Conservation (phyloP, 2,797 vertebrate species). For the Avahi laniger region DNA sequence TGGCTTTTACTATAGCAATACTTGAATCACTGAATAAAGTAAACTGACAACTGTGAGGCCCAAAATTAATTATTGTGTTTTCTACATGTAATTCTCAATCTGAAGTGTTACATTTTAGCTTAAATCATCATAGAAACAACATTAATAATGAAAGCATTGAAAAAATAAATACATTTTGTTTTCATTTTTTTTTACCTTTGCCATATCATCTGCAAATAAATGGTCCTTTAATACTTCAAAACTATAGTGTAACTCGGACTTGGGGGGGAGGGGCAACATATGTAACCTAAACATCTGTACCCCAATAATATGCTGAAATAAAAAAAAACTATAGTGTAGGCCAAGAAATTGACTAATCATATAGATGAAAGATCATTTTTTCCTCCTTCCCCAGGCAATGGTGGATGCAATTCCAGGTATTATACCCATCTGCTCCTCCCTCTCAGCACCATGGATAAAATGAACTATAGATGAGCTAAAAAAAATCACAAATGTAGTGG, state of each 20-base stretch:
- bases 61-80: not conserved
- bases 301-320: too few relatives aligned
- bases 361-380: too few relatives aligned
- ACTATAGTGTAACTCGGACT: too few relatives aligned
- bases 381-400: too few relatives aligned
- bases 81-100: not conserved
- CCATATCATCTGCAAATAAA: conserved; percentile 9
- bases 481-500: not conserved
- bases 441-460: not conserved
- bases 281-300: too few relatives aligned
- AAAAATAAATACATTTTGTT: not conserved
- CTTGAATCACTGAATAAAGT: not conserved
- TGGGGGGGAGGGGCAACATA: too few relatives aligned
- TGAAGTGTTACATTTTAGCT: not conserved
- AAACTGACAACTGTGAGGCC: not conserved
- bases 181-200: conserved; percentile 75
- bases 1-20: not conserved
- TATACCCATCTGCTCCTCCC: not conserved
- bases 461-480: not conserved
- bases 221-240: conserved; percentile 46
- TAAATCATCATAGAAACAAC: not conserved
- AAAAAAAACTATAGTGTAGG: too few relatives aligned
- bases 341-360: too few relatives aligned
- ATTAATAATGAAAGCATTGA: not conserved
- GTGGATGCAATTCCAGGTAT: not conserved